Evolutionary conservation across 2,797 vertebrate species (phyloP), one percentile per base, ranked within the genome.

Genomic region (Chloroceryle inda): DNA sequence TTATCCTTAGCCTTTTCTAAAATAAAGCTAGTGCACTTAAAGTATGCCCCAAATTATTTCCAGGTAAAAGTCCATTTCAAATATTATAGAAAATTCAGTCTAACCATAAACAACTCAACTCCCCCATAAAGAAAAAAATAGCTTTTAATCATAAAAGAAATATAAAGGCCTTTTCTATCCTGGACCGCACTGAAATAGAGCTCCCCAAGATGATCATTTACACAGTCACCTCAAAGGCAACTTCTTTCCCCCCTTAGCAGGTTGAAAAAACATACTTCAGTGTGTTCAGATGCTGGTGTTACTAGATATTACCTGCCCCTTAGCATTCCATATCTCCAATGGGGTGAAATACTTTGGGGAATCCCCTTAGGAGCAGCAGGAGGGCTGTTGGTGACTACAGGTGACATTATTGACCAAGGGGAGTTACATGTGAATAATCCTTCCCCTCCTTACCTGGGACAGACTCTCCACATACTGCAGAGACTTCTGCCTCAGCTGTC

Each of bases 101-200:
- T 24, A 62, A 29, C 19, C 6, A 2, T 29, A 75, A 93, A 79
- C 11, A 78, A 91, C 7, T 64, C 38, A 76, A 74, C 21, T 64
- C 33, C 13, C 16, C 31, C 40, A 71, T 14, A 40, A 49, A 68
- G 20, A 55, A 80, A 85, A 40, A 67, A 53, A 20, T 0, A 47
- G 35, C 26, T 95, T 91, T 64, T 66, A 72, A 64, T 33, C 47
- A n/a, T 53, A 81, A 33, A 80, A 79, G 13, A 72, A 72, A 37
- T 20, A 62, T 1, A 75, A 78, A 80, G 26, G 7, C 5, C 18
- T 83, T 7, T 80, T 40, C 76, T 63, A 18, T 23, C 16, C 42
- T 50, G 38, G 29, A 88, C 56, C 13, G 9, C 61, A 82, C 2
- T 23, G 13, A 66, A 85, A 63, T 27, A 56, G 52, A 12, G 2